Evolutionary conservation across 2,888 invertebrate genomes (phyloP), one percentile per base, ranked within the genome.

Genomic region (Meloe dianella): DNA sequence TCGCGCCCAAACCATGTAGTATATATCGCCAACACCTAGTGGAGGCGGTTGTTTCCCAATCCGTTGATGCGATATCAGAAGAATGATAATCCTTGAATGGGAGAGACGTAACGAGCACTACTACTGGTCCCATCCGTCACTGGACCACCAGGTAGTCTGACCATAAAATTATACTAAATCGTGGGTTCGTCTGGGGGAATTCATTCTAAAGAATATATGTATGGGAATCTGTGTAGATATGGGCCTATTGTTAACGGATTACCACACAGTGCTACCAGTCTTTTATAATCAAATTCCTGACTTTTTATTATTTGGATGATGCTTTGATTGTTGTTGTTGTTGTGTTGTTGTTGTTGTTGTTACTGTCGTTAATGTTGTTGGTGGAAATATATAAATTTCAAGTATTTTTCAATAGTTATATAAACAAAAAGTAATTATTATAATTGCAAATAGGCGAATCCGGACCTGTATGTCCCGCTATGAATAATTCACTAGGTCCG

Each of bases 101-200:
- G 79, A 77, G 77, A 80, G 81, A 79, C 79, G 78, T 80, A 79
- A 79, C 78, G 78, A 79, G 80, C 77, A 79, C 80, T 80, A 79
- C 80, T 80, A 81, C 81, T 78, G 80, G 80, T 78, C 78, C 77
- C 81, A 82, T 82, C 81, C 81, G 80, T 82, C 82, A 82, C 79
- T 67, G 76, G 82, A 82, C 82, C 82, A 82, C 82, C 83, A 81
- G 81, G 81, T 81, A 82, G 82, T 76, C 79, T 24, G 71, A 76
- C 80, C 79, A 81, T 83, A 82, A 83, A 82, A 83, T 83, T 83
- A 83, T 82, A 82, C 82, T 82, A 83, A 83, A 82, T 82, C 82
- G 82, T 81, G 80, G 78, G 77, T 78, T 79, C 76, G 78, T 79
- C 79, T 77, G 77, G 12, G 22, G 20, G 76, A 75, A 66, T 74